Conservation (phyloP, 1,140 invertebrate genomes). For the Myzus persicae region DNA sequence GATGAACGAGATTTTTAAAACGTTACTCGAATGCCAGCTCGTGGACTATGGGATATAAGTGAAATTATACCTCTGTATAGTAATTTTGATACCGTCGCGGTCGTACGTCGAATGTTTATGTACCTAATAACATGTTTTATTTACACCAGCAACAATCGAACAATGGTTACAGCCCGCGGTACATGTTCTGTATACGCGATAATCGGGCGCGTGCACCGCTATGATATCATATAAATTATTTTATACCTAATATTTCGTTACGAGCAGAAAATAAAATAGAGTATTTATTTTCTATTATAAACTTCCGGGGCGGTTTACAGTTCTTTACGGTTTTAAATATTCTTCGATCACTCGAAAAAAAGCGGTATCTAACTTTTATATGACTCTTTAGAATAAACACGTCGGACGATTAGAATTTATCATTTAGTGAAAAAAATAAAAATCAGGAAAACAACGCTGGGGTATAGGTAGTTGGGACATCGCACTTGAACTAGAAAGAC, state of each 20-base stretch:
- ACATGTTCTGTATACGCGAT: not conserved
- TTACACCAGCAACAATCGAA: conserved; percentile 2
- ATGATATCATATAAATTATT: not conserved
- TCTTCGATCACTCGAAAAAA: not conserved
- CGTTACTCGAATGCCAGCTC: too few species aligned
- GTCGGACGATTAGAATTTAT: not conserved
- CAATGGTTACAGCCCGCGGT: not conserved
- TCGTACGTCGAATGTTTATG: not conserved
- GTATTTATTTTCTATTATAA: not conserved
- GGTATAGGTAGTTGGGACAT: not conserved
- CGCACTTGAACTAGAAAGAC: not conserved
- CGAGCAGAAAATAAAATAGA: not conserved
- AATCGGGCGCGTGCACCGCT: not conserved
- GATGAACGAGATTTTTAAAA: too few species aligned
- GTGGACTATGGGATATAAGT: not conserved
- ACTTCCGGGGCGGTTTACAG: not conserved
- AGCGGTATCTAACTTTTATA: not conserved
- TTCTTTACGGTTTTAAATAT: not conserved
- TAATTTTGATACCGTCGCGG: not conserved
- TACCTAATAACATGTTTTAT: not conserved
- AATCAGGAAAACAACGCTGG: not conserved
- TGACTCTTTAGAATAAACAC: not conserved
- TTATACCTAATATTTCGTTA: not conserved
- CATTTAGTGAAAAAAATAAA: not conserved
- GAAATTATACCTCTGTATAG: not conserved